Evolutionary conservation across 2,888 invertebrate species (phyloP).

Genomic region (Clepsis dumicolana): DNA sequence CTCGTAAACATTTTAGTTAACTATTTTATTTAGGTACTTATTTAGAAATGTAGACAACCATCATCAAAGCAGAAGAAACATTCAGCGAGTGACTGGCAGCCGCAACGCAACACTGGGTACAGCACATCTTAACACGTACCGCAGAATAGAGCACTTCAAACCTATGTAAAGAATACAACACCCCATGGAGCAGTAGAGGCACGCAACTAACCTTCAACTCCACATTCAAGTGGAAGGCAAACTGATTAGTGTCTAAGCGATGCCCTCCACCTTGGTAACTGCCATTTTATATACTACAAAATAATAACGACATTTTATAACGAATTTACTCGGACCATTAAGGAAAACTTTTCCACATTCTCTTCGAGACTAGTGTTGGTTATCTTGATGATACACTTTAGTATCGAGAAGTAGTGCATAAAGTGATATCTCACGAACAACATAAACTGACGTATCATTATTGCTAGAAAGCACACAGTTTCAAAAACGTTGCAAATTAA

Average conservation of each 20-base stretch:
- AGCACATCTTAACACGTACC: conserved; percentile 47
- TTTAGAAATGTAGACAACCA: conserved; percentile 43
- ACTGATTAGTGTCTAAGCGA: conserved; percentile 73
- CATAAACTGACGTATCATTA: conserved; percentile 37
- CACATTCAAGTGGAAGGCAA: conserved; percentile 74
- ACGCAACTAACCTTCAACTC: conserved; percentile 79
- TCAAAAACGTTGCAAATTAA: conserved; percentile 47
- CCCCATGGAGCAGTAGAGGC: conserved; percentile 50
- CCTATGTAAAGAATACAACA: conserved; percentile 29
- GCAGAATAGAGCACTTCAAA: conserved; percentile 48
- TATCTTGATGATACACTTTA: conserved; percentile 19
- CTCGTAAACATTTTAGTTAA: conserved; percentile 38
- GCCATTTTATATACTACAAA: conserved; percentile 85
- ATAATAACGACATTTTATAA: conserved; percentile 57
- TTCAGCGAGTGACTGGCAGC: conserved; percentile 62
- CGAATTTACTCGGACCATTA: conserved; percentile 4
- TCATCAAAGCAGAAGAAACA: conserved; percentile 54
- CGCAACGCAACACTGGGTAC: conserved; percentile 56
- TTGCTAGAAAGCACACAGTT: conserved; percentile 51
- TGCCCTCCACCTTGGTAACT: conserved; percentile 82
- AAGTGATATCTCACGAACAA: conserved; percentile 40
- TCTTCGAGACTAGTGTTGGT: conserved; percentile 8
- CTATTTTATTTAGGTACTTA: conserved; percentile 4
- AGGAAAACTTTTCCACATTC: conserved; percentile 10
- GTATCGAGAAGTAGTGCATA: conserved; percentile 45